Evolutionary conservation across 2,113 vertebrate species (phyloP).

Genomic region (Myrmophylax atrothorax): DNA sequence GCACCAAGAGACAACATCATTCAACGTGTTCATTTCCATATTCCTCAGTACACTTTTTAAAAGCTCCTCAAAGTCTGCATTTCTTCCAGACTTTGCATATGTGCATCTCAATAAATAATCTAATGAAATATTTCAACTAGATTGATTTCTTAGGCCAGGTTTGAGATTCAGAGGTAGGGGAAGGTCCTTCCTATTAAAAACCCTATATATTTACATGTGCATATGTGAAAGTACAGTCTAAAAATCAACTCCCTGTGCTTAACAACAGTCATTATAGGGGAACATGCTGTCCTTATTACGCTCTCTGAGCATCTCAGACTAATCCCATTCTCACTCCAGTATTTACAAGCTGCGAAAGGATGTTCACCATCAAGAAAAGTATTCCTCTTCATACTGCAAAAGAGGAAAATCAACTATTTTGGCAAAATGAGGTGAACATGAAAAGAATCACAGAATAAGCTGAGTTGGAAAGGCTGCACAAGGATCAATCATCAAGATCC

Average conservation of each 20-base stretch:
- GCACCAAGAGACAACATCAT: neutral
- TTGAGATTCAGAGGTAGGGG: neutral
- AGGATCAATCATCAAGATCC: neutral
- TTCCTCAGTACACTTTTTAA: neutral
- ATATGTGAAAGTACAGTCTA: neutral
- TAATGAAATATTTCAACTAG: neutral
- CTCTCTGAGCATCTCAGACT: neutral
- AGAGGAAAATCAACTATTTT: neutral
- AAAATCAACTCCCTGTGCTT: neutral
- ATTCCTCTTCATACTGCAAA: neutral
- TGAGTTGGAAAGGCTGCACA: neutral
- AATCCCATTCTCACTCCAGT: neutral
- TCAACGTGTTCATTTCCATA: rapidly evolving
- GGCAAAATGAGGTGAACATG: neutral
- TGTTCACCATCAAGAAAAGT: neutral
- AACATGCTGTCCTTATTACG: neutral
- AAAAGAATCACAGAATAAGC: neutral
- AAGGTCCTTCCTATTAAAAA: neutral
- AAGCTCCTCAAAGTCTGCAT: neutral
- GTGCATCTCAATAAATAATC: neutral
- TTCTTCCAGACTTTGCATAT: neutral
- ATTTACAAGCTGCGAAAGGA: neutral
- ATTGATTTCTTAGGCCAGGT: neutral
- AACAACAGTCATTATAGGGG: neutral
- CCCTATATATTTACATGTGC: rapidly evolving